These are phyloP conservation scores for Eretmocerus hayati DNA, from an alignment of 2,888 invertebrate species.

Conservation along the genomic window DNA sequence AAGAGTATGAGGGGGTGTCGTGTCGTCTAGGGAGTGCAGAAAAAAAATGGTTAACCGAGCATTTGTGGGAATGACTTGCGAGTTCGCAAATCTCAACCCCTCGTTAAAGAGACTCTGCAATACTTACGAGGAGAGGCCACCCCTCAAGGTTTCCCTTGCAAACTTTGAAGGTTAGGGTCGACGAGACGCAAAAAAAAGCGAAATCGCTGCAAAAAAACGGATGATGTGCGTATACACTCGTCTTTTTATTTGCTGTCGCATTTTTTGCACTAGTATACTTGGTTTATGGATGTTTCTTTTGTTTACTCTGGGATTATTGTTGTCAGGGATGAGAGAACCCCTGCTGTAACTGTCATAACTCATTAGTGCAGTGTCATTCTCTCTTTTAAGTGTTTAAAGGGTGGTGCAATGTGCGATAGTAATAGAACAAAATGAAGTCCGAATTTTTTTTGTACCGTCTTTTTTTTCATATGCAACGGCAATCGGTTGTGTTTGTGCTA, in stretches of 20 bases:
- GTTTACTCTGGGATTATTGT: background rate
- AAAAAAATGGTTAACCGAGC: conserved; percentile 2
- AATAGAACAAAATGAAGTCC: no score
- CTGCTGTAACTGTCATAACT: conserved; percentile 12
- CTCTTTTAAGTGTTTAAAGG: no score
- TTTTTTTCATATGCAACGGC: no score
- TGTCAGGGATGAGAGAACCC: background rate
- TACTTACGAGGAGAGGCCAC: no score
- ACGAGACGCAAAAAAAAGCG: background rate
- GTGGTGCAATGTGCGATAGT: no score
- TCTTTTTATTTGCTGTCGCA: background rate
- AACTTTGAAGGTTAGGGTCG: conserved; percentile 1
- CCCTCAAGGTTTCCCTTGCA: background rate
- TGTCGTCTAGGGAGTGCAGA: no score
- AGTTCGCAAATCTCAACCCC: background rate
- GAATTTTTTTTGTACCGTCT: no score
- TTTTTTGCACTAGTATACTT: background rate
- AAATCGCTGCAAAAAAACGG: conserved; percentile 1
- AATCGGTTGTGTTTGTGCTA: no score
- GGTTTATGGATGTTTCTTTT: background rate
- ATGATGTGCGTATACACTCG: background rate
- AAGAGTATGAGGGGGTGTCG: background rate
- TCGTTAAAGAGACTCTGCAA: no score
- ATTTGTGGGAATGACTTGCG: background rate
- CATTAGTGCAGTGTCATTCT: conserved; percentile 9